Base-by-base conservation (phyloP, 2,888 invertebrate species). In the Sphaerophoria taeniata region DNA sequence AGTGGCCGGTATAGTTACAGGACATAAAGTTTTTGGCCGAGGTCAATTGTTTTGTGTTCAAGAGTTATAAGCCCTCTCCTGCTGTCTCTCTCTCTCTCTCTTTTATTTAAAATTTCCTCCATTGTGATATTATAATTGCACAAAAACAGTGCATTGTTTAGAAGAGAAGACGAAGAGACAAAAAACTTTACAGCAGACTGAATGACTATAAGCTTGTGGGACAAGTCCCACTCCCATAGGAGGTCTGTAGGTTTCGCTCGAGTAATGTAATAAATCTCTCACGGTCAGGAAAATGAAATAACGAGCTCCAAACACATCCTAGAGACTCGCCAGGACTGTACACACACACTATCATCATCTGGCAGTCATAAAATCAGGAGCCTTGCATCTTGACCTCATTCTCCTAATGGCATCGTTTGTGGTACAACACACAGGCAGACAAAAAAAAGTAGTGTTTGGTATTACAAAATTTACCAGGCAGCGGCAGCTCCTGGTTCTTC, bases 251-350 rank as follows among this genome's bases (percentile, higher is more conserved):
- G 45, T 43, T 65, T 47, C 55, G 43, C 61, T 53, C 39, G 60
- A 55, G 49, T 65, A 65, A 56, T 58, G 70, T 81, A 81, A 85
- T 85, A 85, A 85, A 85, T 81, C 85, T 70, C 80, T 85, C 65
- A 85, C 76, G 80, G 85, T 85, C 85, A 77, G 79, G 75, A 84
- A 75, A 84, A 76, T 81, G 73, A 81, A 85, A 85, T 81, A 85
- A 85, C 81, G 81, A 80, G 72, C 79, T 75, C 70, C 67, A 67
- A n/a, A 61, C 60, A 71, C 58, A 83, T 63, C 71, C 58, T 47
- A 43, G 9, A 36, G 36, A 6, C 36, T 36, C 7, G 39, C 4
- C 36, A 56, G 63, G 70, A 70, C 74, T 61, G 47, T 36, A 51
- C 9, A 65, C 24, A 36, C 49, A 56, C 69, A 51, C n/a, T 12